These are phyloP conservation scores for Plectropomus leopardus DNA, from an alignment of 2,113 vertebrate genomes.

Conservation along the genomic window DNA sequence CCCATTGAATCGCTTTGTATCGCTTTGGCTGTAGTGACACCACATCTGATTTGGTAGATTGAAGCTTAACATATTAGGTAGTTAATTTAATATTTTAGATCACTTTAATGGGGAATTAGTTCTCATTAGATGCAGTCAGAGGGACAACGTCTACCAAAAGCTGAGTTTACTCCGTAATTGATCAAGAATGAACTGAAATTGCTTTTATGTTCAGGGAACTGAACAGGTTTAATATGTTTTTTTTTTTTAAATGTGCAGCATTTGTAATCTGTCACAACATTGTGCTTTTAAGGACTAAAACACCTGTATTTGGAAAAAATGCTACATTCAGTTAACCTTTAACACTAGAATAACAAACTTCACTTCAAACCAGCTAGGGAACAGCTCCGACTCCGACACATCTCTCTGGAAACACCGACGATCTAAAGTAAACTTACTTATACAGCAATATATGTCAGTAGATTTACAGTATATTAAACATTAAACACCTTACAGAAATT, in stretches of 20 bases:
- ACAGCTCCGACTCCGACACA: slow-evolving; percentile 30
- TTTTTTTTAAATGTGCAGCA: slow-evolving; percentile 61
- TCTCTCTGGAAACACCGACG: slow-evolving; percentile 58
- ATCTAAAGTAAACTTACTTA: slow-evolving; percentile 63
- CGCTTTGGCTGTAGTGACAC: slow-evolving; percentile 61
- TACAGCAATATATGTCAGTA: slow-evolving; percentile 65
- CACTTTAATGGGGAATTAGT: slow-evolving; percentile 12
- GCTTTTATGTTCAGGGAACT: slow-evolving; percentile 31
- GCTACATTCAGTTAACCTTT: slow-evolving; percentile 77
- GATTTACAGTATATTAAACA: slow-evolving; percentile 71
- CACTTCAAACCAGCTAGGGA: slow-evolving; percentile 51
- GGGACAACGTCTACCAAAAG: slow-evolving; percentile 8
- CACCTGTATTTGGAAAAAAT: slow-evolving; percentile 59
- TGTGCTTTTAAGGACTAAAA: slow-evolving; percentile 72
- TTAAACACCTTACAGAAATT: slow-evolving; percentile 71
- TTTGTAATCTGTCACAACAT: slow-evolving; percentile 53
- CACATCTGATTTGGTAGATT: slow-evolving; percentile 52
- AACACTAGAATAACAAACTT: slow-evolving; percentile 62
- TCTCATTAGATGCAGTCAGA: slow-evolving; percentile 11
- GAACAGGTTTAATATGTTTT: slow-evolving; percentile 22
- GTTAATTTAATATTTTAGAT: slow-evolving; percentile 11
- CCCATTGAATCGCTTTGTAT: slow-evolving; percentile 42
- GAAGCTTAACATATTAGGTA: slow-evolving; percentile 27
- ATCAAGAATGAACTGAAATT: slow-evolving; percentile 20
- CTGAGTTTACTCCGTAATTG: not conserved